Evolutionary conservation across 2,888 invertebrate genomes (phyloP), one percentile per base, ranked within the genome.

Genomic region (Mesorhabditis sp.): DNA sequence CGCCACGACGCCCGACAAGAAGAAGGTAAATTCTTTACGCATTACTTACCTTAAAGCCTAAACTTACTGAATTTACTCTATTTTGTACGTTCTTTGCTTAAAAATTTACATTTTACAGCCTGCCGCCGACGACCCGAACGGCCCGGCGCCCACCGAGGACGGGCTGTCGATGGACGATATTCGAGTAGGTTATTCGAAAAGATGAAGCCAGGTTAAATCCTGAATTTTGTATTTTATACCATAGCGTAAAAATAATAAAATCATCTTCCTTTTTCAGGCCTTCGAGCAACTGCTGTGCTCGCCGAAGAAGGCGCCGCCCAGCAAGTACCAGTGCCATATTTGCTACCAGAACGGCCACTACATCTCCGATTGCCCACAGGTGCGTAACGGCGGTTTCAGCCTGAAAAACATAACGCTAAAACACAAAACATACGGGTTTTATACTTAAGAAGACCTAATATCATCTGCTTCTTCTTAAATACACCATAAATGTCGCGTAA

Each of bases 281-380:
- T 84, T 84, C 72, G 82, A 84, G 10, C 76, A 81, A 61, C 76
- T 84, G n/a, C 74, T 84, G 66, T 82, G 80, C 74, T 80, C 80
- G n/a, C 84, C 84, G 62, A 85, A 84, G 71, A 84, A 83, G 74
- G 75, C 78, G 4, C 85, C 83, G 5, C 84, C 84, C 43, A 71
- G 75, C 74, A 77, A 80, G 50, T 85, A 85, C 69, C 81, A 82
- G 66, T 85, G 85, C 64, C 85, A 85, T 72, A 85, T 85, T 69
- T 85, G 85, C 73, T 84, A 82, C 70, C 73, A 76, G 41, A 79
- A 73, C 42, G 83, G 82, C 4, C 83, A 84, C 71, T 84, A 82
- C 75, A 84, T 84, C 63, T 82, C 80, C 43, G 83, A 84, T 68
- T 84, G 83, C 61, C 83, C 84, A 7, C 76, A 80, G 76, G 81